phyloP scores from a whole-genome alignment of 2,888 invertebrate genomes.

The Nebria salina region DNA sequence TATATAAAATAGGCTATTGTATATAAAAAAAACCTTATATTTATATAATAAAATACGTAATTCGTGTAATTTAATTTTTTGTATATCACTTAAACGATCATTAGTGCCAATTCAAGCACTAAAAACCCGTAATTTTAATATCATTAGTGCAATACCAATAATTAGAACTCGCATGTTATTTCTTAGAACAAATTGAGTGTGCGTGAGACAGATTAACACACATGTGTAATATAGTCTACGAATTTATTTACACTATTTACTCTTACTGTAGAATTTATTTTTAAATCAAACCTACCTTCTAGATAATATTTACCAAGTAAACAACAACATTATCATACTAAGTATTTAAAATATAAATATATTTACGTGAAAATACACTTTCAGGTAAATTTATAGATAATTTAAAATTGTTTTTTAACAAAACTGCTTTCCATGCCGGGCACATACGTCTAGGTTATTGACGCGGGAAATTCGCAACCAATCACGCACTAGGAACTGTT shows the following conservation, averaged over 20 bases:
- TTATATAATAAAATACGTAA: not conserved
- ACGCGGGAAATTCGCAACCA: slow-evolving; percentile 34
- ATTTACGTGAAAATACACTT: too few relatives aligned
- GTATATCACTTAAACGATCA: not conserved
- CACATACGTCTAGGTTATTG: slow-evolving; percentile 21
- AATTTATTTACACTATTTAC: too few relatives aligned
- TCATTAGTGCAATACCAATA: not conserved
- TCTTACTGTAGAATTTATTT: too few relatives aligned
- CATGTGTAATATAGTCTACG: too few relatives aligned
- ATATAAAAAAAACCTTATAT: not conserved
- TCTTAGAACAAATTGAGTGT: not conserved
- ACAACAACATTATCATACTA: not conserved
- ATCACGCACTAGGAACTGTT: not conserved
- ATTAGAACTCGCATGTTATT: not conserved
- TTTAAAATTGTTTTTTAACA: not conserved
- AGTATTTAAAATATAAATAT: too few relatives aligned
- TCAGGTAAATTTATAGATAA: not conserved
- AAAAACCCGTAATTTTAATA: not conserved
- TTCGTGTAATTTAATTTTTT: not conserved
- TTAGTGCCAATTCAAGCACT: not conserved
- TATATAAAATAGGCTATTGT: not conserved
- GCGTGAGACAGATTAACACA: too few relatives aligned
- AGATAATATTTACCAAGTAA: slow-evolving; percentile 3
- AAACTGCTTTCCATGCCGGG: slow-evolving; percentile 33
- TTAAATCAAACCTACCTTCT: slow-evolving; percentile 18